Evolutionary conservation across 2,888 invertebrate species (phyloP).

Genomic region (Hyposoter didymator): DNA sequence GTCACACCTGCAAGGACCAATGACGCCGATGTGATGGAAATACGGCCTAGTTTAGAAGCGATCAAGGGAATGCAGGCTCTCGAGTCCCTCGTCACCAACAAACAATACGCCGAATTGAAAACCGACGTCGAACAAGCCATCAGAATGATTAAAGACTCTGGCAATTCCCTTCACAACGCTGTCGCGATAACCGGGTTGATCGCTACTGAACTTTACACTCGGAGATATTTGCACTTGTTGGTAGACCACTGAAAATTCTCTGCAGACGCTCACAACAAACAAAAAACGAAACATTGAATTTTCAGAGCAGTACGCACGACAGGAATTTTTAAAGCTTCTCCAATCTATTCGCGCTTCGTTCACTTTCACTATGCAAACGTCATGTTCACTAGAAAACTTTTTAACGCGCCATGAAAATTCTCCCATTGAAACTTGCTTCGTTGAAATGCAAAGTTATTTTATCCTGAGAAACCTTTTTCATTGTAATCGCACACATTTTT

Average conservation of each 20-base stretch:
- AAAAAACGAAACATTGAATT: constrained; percentile 1
- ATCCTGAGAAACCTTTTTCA: background rate
- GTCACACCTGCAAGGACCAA: constrained; percentile 78
- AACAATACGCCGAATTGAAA: constrained; percentile 83
- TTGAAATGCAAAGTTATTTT: background rate
- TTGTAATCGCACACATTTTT: background rate
- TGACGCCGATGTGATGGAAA: constrained; percentile 79
- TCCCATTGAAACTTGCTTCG: background rate
- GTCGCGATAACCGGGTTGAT: constrained; percentile 84
- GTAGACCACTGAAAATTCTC: constrained; percentile 72
- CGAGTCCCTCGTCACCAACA: constrained; percentile 82
- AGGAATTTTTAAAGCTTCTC: constrained; percentile 17
- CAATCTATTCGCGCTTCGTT: background rate
- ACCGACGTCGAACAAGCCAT: constrained; percentile 83
- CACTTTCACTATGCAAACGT: constrained; percentile 5
- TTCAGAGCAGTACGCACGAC: constrained; percentile 11
- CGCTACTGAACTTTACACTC: constrained; percentile 85
- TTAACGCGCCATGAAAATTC: background rate
- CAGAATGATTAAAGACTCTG: constrained; percentile 85
- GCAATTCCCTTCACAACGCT: constrained; percentile 86
- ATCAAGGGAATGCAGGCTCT: constrained; percentile 83
- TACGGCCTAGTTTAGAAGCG: constrained; percentile 83
- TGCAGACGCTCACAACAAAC: background rate
- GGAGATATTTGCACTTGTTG: constrained; percentile 81
- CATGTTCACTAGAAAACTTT: constrained; percentile 2